These are phyloP conservation scores for Bombyx mori DNA, from an alignment of 1,140 invertebrate species.

Conservation along the genomic window DNA sequence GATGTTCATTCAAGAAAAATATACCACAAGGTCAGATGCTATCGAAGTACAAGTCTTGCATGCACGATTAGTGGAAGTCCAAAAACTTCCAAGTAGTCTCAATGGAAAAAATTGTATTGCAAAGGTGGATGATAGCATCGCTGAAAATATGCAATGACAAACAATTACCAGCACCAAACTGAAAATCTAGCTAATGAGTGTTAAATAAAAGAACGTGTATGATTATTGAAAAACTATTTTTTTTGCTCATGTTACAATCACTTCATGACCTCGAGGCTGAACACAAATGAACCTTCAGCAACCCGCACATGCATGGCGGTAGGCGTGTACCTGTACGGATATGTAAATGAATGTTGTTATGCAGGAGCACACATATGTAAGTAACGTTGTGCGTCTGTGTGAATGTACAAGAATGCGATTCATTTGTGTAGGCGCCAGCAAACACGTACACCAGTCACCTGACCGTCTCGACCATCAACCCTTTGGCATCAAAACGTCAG, in stretches of 20 bases:
- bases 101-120: slow-evolving; percentile 2
- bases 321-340: slow-evolving; percentile 53
- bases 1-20: no score
- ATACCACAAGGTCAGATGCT: no score
- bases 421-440: slow-evolving; percentile 53
- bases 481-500: slow-evolving; percentile 17
- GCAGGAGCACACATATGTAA: slow-evolving; percentile 30
- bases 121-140: slow-evolving; percentile 22
- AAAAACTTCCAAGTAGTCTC: neutral
- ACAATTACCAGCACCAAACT: slow-evolving; percentile 16
- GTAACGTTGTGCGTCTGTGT: slow-evolving; percentile 21
- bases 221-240: slow-evolving; percentile 25
- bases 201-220: slow-evolving; percentile 28
- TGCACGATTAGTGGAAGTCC: no score
- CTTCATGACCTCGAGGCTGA: slow-evolving; percentile 46
- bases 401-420: slow-evolving; percentile 45
- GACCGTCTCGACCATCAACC: slow-evolving; percentile 35
- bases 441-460: slow-evolving; percentile 54
- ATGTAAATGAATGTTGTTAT: slow-evolving; percentile 32
- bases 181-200: slow-evolving; percentile 25
- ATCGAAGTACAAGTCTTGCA: no score
- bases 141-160: slow-evolving; percentile 34
- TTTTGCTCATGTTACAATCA: slow-evolving; percentile 34
- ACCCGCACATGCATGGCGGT: slow-evolving; percentile 32
- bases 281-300: slow-evolving; percentile 32